Percentiles rank a stretch among this genome's conserved stretches.
These are phyloP conservation scores for Corvus hawaiiensis DNA, from an alignment of 2,113 vertebrate species.

Conservation along the genomic window DNA sequence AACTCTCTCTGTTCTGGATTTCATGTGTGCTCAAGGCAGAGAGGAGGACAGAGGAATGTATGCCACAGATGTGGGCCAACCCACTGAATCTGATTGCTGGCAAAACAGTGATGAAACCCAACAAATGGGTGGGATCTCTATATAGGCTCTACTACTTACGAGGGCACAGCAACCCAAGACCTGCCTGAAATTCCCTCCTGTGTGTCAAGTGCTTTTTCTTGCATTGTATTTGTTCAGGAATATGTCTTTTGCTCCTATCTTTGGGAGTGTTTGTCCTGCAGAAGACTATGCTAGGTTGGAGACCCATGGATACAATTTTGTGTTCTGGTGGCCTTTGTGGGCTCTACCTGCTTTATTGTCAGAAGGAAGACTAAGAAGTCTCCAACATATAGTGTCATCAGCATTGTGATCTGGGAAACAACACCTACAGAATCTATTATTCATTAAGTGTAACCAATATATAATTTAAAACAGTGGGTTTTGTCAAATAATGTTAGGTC, in stretches of 20 bases:
- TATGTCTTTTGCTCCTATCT: not conserved
- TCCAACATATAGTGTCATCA: slow-evolving; percentile 81
- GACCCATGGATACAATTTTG: not conserved
- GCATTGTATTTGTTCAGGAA: not conserved
- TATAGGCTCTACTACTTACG: not conserved
- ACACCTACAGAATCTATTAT: slow-evolving; percentile 99
- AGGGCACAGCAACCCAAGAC: not conserved
- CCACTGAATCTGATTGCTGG: not conserved
- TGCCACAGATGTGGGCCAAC: not conserved
- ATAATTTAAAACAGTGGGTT: slow-evolving; percentile 99
- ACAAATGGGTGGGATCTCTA: not conserved
- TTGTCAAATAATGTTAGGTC: slow-evolving; percentile 99
- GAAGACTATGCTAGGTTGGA: not conserved
- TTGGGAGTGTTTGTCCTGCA: not conserved
- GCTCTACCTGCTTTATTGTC: slow-evolving; percentile 71
- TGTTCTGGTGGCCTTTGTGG: not conserved
- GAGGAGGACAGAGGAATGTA: not conserved
- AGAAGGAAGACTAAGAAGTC: slow-evolving; percentile 75
- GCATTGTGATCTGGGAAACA: slow-evolving; percentile 88
- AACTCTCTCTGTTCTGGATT: not conserved
- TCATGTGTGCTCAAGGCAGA: not conserved
- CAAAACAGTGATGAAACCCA: not conserved
- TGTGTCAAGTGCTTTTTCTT: not conserved
- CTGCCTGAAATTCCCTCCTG: not conserved
- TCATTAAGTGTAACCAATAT: slow-evolving; percentile 99